A percentile compares a stretch with the other conserved stretches of the same genome.
Evolutionary conservation across 2,888 invertebrate genomes (phyloP).

Genomic region (Nomada lathburiana): DNA sequence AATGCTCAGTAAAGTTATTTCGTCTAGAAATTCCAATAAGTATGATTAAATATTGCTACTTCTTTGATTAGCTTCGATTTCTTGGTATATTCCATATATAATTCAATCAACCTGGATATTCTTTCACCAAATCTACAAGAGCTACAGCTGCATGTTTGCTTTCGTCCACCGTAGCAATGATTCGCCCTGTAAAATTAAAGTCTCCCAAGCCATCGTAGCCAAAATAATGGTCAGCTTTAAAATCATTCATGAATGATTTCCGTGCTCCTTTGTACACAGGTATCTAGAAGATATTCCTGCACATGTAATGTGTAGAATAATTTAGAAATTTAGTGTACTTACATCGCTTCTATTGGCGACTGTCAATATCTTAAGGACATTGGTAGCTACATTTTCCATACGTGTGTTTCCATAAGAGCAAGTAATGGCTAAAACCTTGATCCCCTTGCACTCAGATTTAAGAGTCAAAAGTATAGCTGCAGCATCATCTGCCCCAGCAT

Average conservation of each 20-base stretch:
- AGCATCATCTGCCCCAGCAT: slow-evolving; percentile 85
- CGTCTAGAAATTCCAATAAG: slow-evolving; percentile 71
- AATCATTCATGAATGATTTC: slow-evolving; percentile 78
- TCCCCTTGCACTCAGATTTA: slow-evolving; percentile 62
- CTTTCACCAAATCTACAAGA: slow-evolving; percentile 81
- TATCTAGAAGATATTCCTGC: slow-evolving; percentile 80
- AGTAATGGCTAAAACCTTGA: slow-evolving; percentile 86
- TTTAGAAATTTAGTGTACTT: slow-evolving; percentile 64
- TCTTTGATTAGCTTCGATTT: not conserved
- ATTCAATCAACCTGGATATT: slow-evolving; percentile 75
- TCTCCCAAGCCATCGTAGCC: slow-evolving; percentile 86
- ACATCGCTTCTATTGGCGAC: slow-evolving; percentile 81
- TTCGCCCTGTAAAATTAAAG: slow-evolving; percentile 80
- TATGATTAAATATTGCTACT: not conserved
- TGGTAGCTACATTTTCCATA: slow-evolving; percentile 84
- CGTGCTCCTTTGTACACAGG: slow-evolving; percentile 84
- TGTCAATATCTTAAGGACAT: slow-evolving; percentile 85
- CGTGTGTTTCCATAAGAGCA: slow-evolving; percentile 86
- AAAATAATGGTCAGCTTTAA: slow-evolving; percentile 73
- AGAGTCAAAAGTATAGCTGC: slow-evolving; percentile 83
- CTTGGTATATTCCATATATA: not conserved
- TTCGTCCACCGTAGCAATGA: slow-evolving; percentile 76
- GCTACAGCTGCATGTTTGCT: slow-evolving; percentile 83
- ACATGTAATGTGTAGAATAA: not conserved
- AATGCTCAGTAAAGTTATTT: slow-evolving; percentile 82